Conservation (phyloP, 1,140 invertebrate species). For the Acromyrmex heyeri region DNA sequence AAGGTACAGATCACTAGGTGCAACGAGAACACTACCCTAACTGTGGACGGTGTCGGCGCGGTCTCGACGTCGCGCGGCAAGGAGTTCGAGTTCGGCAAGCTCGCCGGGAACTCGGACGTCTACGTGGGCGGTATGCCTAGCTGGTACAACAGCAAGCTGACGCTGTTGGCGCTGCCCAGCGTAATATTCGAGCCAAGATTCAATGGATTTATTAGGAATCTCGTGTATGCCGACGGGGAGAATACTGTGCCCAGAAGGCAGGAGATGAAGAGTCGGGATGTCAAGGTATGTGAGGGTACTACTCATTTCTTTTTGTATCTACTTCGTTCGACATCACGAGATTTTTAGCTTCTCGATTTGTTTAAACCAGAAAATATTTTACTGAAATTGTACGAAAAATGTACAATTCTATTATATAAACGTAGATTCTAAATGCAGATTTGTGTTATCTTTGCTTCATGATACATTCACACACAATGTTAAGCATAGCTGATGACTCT, state of each 20-base stretch:
- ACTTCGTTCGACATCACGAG: not conserved
- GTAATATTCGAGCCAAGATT: constrained; percentile 97
- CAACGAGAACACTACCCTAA: constrained; percentile 92
- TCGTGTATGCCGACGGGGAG: constrained; percentile 94
- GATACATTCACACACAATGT: not conserved
- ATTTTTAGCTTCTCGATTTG: not conserved
- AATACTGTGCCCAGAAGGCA: constrained; percentile 90
- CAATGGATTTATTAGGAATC: constrained; percentile 93
- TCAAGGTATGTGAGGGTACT: constrained; percentile 88
- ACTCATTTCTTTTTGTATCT: not conserved
- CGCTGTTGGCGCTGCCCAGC: constrained; percentile 93
- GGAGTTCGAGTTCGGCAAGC: constrained; percentile 95
- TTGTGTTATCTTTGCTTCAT: too few relatives aligned
- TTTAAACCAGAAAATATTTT: not conserved
- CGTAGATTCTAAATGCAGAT: not conserved
- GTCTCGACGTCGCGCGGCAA: constrained; percentile 92
- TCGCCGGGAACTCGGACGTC: constrained; percentile 94
- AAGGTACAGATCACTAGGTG: constrained; percentile 92
- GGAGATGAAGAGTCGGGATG: constrained; percentile 92
- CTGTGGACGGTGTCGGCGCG: constrained; percentile 93
- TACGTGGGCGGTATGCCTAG: constrained; percentile 97
- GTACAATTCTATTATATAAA: not conserved
- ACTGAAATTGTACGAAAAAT: not conserved
- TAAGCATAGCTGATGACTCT: not conserved
- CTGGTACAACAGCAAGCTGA: constrained; percentile 94